Evolutionary conservation across 37 sponge, comb jelly and placozoan species (phyloP).

Genomic region (Mnemiopsis leidyi): DNA sequence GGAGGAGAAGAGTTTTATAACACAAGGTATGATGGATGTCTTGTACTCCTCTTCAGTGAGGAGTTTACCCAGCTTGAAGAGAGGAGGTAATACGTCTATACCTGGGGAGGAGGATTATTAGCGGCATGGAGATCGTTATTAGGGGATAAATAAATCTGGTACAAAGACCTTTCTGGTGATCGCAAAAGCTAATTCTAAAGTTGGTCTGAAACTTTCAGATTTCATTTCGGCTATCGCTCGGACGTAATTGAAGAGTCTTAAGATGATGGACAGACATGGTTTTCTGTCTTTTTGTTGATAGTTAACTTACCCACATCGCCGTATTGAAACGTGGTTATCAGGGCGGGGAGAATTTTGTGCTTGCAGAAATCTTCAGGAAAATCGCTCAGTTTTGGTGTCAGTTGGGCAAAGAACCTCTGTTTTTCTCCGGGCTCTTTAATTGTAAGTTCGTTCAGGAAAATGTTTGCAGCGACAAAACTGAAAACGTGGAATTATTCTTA

Average conservation of each 20-base stretch:
- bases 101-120: constrained; percentile 71
- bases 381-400: constrained; percentile 72
- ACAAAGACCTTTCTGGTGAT: too few relatives aligned
- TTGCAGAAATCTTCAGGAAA: constrained; percentile 81
- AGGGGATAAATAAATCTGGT: too few relatives aligned
- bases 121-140: neutral
- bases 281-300: too few relatives aligned
- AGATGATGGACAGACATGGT: too few relatives aligned
- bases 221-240: neutral
- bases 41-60: constrained; percentile 83
- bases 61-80: constrained; percentile 79
- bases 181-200: neutral
- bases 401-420: constrained; percentile 71
- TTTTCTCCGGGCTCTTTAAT: constrained; percentile 79
- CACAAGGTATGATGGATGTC: constrained; percentile 85
- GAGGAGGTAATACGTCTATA: constrained; percentile 79
- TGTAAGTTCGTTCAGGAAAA: neutral
- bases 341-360: constrained; percentile 80
- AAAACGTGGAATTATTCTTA: too few relatives aligned
- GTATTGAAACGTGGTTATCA: constrained; percentile 92
- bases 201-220: neutral
- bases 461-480: constrained; percentile 46
- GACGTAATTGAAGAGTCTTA: too few relatives aligned
- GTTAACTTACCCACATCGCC: constrained; percentile 72
- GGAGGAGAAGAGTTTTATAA: constrained; percentile 93